Conservation (phyloP, 64 coral and sea anemone genomes). For the Cladopsammia gracilis region DNA sequence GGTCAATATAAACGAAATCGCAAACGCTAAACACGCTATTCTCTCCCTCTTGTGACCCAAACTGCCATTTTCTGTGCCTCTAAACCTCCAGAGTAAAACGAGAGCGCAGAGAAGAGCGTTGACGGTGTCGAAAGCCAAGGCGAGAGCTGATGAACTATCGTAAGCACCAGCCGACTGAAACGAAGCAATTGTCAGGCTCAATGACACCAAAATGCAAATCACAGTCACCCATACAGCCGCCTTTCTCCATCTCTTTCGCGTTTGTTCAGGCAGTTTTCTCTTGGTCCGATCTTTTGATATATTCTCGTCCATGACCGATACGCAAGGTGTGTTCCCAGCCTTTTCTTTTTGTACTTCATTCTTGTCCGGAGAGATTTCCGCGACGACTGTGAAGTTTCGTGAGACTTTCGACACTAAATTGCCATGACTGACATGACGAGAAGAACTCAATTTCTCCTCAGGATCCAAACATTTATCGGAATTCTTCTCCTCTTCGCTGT, state of each 20-base stretch:
- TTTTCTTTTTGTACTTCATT: constrained; percentile 1
- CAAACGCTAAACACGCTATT: constrained; percentile 7
- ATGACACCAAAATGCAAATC: constrained; percentile 12
- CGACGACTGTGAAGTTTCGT: neutral
- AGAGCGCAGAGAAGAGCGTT: neutral
- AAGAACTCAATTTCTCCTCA: neutral
- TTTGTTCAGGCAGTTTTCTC: constrained; percentile 1
- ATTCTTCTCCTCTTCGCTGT: neutral
- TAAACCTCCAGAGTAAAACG: constrained; percentile 24
- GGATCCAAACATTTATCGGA: neutral
- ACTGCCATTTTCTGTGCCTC: constrained; percentile 4
- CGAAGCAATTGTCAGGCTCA: constrained; percentile 16
- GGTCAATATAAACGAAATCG: neutral
- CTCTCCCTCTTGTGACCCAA: neutral
- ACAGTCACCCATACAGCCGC: constrained; percentile 35
- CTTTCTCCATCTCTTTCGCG: constrained; percentile 6
- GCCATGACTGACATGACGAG: neutral
- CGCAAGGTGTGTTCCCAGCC: neutral
- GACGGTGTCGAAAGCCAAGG: neutral
- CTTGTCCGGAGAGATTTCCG: neutral
- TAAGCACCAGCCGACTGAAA: neutral
- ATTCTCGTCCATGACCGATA: constrained; percentile 25
- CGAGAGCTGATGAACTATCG: constrained; percentile 28
- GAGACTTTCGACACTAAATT: neutral
- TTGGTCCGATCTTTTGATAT: constrained; percentile 9